Percentiles rank a stretch among this genome's conserved stretches.
Evolutionary conservation across 2,797 vertebrate genomes (phyloP).

Genomic region (Enteromius afrohamiltoni): DNA sequence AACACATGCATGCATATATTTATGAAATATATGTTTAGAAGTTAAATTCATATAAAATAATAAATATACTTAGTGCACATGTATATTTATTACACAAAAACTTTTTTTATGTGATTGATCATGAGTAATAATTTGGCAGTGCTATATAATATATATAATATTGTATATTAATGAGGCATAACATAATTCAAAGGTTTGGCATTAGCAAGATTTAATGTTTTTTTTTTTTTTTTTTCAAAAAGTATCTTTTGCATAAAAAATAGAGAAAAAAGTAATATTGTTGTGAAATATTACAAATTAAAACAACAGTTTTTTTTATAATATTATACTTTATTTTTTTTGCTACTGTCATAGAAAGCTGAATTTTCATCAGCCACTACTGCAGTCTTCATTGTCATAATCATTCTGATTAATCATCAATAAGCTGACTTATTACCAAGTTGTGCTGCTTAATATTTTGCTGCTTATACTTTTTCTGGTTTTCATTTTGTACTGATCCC

Average conservation of each 20-base stretch:
- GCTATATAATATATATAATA: neutral
- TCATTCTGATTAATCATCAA: too few species aligned
- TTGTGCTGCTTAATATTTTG: neutral
- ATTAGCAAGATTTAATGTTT: neutral
- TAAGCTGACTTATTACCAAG: neutral
- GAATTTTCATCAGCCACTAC: neutral
- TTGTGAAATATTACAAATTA: neutral
- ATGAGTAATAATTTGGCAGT: too few species aligned
- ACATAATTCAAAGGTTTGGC: neutral
- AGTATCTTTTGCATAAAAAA: neutral
- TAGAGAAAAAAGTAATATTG: neutral
- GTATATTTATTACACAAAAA: too few species aligned
- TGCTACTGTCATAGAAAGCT: neutral
- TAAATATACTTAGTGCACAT: too few species aligned
- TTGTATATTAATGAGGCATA: neutral
- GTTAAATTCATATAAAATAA: too few species aligned
- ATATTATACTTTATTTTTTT: neutral
- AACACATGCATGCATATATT: too few species aligned
- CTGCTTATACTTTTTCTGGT: neutral
- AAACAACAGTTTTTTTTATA: neutral
- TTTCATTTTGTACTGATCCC: neutral
- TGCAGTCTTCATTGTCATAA: neutral
- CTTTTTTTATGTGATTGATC: too few species aligned
- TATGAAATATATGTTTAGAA: too few species aligned
- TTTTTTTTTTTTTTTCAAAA: too few species aligned